Evolutionary conservation across 2,888 invertebrate genomes (phyloP).

Genomic region (Drosophila histrio): DNA sequence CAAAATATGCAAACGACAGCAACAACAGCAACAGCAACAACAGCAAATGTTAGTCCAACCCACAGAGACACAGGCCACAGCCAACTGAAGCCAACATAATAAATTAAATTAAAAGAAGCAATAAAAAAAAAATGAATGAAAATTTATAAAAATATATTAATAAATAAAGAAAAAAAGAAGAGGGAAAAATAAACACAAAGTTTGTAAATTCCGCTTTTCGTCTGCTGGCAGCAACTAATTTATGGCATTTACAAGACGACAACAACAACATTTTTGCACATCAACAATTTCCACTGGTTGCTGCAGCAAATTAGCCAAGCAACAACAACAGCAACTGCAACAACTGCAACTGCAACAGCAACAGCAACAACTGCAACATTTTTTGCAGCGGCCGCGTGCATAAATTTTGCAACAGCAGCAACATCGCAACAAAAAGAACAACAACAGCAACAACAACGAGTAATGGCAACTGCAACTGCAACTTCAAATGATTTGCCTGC

Average conservation of each 20-base stretch:
- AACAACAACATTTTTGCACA: slow-evolving; percentile 69
- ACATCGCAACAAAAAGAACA: slow-evolving; percentile 42
- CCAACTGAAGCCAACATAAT: slow-evolving; percentile 38
- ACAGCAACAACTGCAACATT: slow-evolving; percentile 42
- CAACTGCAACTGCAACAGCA: slow-evolving; percentile 20
- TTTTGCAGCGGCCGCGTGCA: slow-evolving; percentile 62
- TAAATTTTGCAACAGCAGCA: slow-evolving; percentile 69
- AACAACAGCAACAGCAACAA: slow-evolving; percentile 26
- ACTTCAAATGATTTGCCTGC: slow-evolving; percentile 66
- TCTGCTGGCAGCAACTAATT: slow-evolving; percentile 73
- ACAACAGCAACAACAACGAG: slow-evolving; percentile 31
- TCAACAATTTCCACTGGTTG: slow-evolving; percentile 75
- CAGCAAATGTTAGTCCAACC: slow-evolving; percentile 23
- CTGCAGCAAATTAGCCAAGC: slow-evolving; percentile 70
- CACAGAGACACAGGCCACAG: slow-evolving; percentile 19
- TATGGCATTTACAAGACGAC: slow-evolving; percentile 74
- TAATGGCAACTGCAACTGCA: slow-evolving; percentile 49
- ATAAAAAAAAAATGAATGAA: slow-evolving; percentile 41
- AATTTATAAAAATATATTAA: slow-evolving; percentile 20
- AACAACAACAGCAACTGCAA: slow-evolving; percentile 47
- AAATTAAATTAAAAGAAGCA: slow-evolving; percentile 58
- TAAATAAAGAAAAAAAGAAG: slow-evolving; percentile 21
- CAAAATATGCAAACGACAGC: slow-evolving; percentile 54
- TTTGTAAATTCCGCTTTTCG: slow-evolving; percentile 65
- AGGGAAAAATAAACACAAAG: slow-evolving; percentile 29